Conservation (phyloP, 2,113 vertebrate species). For the Carlito syrichta region DNA sequence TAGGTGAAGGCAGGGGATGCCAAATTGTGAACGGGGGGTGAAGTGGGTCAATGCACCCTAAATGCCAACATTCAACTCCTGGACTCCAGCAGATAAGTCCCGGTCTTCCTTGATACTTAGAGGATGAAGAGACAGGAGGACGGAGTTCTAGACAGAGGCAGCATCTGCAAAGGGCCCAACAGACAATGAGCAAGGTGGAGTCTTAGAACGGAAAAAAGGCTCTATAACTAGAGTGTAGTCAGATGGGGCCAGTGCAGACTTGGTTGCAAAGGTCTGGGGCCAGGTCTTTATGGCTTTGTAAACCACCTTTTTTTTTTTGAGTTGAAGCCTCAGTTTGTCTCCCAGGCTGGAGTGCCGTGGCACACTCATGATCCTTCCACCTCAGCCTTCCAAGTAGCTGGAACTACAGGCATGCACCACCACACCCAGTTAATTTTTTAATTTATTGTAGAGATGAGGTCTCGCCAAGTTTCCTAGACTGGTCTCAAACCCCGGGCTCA, state of each 20-base stretch:
- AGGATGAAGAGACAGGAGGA: neutral
- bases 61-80: neutral
- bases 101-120: neutral
- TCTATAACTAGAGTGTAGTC: neutral
- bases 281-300: neutral
- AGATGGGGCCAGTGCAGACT: neutral
- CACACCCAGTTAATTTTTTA: too few species aligned
- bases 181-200: neutral
- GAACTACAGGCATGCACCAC: too few species aligned
- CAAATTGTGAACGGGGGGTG: neutral
- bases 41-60: neutral
- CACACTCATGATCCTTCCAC: too few species aligned
- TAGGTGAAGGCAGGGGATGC: neutral
- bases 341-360: too few species aligned
- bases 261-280: neutral
- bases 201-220: neutral
- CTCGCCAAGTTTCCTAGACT: too few species aligned
- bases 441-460: too few species aligned
- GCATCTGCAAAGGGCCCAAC: neutral
- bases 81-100: neutral
- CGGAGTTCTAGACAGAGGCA: neutral
- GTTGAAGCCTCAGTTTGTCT: too few species aligned
- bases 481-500: too few species aligned
- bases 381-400: too few species aligned
- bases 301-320: too few species aligned